Conservation (phyloP, 2,113 vertebrate genomes). For the Parus major region DNA sequence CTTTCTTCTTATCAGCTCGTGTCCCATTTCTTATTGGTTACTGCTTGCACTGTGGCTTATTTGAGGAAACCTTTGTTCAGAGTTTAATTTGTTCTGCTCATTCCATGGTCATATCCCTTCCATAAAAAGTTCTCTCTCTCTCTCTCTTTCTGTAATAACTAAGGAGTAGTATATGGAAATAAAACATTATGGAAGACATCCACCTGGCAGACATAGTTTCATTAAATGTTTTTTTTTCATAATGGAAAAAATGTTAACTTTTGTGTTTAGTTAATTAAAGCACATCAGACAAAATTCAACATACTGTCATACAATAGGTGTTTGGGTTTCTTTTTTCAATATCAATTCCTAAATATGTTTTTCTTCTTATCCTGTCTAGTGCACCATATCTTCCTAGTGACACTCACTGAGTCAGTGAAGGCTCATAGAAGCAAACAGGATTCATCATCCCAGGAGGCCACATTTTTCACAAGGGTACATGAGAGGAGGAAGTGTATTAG, state of each 20-base stretch:
- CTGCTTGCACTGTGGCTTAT: constrained; percentile 4
- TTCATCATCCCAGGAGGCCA: not conserved
- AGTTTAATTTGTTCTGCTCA: constrained; percentile 43
- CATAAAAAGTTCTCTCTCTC: not conserved
- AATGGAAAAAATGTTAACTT: not conserved
- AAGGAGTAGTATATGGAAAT: not conserved
- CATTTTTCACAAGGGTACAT: not conserved
- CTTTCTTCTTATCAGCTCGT: constrained; percentile 28
- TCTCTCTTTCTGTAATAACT: not conserved
- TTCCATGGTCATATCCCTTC: not conserved
- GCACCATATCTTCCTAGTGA: not conserved
- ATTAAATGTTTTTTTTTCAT: not conserved
- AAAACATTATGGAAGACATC: not conserved
- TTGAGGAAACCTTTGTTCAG: constrained; percentile 36
- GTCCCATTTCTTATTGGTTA: constrained; percentile 32
- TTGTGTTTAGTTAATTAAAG: not conserved
- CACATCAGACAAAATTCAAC: not conserved
- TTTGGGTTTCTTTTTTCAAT: not conserved
- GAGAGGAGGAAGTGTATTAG: not conserved
- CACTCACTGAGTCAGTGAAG: not conserved
- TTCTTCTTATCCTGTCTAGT: not conserved
- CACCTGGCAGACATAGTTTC: not conserved
- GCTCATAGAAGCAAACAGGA: not conserved
- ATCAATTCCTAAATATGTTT: not conserved
- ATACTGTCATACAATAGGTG: not conserved